Conservation (phyloP, 2,797 vertebrate genomes). For the Chelonia mydas region DNA sequence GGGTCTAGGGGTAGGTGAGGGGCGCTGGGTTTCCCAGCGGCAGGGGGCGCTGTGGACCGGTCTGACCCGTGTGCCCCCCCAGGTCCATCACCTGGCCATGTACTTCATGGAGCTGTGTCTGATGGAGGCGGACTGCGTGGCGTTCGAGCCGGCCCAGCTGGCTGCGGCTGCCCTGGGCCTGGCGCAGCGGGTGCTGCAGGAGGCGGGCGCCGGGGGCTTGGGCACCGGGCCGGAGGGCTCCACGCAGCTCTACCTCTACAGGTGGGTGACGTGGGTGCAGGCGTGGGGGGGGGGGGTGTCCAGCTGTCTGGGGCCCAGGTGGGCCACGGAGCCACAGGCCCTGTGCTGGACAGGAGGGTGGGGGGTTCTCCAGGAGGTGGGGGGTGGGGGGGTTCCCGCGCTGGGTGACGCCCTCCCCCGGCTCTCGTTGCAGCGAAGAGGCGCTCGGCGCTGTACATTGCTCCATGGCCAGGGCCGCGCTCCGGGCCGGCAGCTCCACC, state of each 20-base stretch:
- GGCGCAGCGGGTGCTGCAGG: constrained; percentile 81
- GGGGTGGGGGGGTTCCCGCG: not conserved
- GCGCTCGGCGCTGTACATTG: constrained; percentile 81
- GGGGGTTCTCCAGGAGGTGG: not conserved
- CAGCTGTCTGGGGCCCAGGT: too few relatives aligned
- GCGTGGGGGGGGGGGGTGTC: constrained; percentile 40
- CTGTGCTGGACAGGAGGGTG: not conserved
- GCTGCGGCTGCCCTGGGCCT: constrained; percentile 86
- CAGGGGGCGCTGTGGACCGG: fast-evolving
- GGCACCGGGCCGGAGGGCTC: not conserved
- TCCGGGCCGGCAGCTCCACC: constrained; percentile 74
- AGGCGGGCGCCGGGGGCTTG: constrained; percentile 71
- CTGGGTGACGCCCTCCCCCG: not conserved
- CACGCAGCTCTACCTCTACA: constrained; percentile 2
- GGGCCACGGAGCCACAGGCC: not conserved
- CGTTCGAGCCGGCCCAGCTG: constrained; percentile 84
- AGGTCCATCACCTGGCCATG: constrained; percentile 86
- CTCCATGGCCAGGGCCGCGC: constrained; percentile 80
- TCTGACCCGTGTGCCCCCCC: not conserved
- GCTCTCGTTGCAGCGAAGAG: constrained; percentile 77
- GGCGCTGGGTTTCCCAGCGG: not conserved
- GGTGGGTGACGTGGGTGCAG: constrained; percentile 77
- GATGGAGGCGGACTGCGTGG: constrained; percentile 84
- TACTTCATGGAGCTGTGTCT: constrained; percentile 90
- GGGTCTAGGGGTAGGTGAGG: too few relatives aligned